A percentile compares a stretch with the other conserved stretches of the same genome.
These are phyloP conservation scores for Pantherophis alleghaniensis DNA, from an alignment of 2,797 vertebrate species.

Conservation along the genomic window DNA sequence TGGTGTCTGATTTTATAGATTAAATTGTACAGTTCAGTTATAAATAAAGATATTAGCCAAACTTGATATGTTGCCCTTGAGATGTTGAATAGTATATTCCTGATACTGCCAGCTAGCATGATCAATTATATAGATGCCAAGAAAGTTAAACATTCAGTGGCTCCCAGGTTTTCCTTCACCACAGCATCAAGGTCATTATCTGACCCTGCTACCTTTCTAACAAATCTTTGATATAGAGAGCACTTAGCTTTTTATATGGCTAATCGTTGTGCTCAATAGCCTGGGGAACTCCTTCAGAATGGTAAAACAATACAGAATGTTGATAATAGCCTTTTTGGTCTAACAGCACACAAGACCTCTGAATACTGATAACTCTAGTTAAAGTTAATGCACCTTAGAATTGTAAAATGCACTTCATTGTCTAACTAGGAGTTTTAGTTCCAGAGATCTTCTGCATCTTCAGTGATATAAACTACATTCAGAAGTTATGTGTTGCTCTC, in stretches of 20 bases:
- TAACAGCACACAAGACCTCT: neutral
- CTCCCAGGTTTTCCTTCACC: neutral
- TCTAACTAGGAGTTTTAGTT: constrained; percentile 28
- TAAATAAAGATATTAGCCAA: neutral
- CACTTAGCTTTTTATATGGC: constrained; percentile 21
- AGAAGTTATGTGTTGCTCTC: neutral
- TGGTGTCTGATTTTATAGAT: neutral
- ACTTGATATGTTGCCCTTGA: neutral
- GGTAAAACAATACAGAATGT: neutral
- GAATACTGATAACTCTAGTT: neutral
- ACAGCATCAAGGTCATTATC: neutral
- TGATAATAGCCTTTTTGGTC: neutral
- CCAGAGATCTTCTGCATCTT: constrained; percentile 29
- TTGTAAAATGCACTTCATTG: constrained; percentile 8
- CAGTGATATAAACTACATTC: constrained; percentile 15
- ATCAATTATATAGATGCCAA: neutral
- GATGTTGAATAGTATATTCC: neutral
- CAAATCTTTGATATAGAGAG: neutral
- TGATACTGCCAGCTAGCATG: neutral
- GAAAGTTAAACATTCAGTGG: neutral
- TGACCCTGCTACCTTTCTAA: constrained; percentile 9
- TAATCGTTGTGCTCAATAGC: constrained; percentile 2
- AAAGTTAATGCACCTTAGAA: constrained; percentile 15
- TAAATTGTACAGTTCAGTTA: neutral
- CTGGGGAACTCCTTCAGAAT: neutral